Conservation (phyloP, 1,140 invertebrate species). For the Ceratoteleas bidentatus region DNA sequence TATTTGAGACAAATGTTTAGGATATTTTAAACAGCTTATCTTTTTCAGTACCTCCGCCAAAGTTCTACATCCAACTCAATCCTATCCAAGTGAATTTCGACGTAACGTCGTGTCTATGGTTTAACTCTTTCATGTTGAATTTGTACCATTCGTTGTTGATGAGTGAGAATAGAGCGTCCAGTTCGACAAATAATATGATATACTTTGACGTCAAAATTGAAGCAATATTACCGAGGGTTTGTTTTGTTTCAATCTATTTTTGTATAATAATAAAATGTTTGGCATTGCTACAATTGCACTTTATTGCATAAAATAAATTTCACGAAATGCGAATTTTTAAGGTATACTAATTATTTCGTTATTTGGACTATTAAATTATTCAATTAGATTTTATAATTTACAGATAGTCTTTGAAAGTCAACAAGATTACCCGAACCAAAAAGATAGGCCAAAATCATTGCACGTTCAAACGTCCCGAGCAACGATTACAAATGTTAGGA, state of each 20-base stretch:
- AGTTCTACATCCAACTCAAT: constrained; percentile 94
- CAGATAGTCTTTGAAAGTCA: constrained; percentile 88
- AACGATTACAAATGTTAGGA: constrained; percentile 89
- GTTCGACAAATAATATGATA: constrained; percentile 82
- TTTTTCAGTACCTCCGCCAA: constrained; percentile 92
- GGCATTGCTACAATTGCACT: too few species aligned
- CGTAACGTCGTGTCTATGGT: constrained; percentile 92
- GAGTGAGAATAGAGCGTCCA: too few species aligned
- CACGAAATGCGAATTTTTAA: too few species aligned
- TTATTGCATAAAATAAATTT: too few species aligned
- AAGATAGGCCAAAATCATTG: constrained; percentile 90
- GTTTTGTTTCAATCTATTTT: too few species aligned
- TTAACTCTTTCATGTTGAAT: constrained; percentile 96
- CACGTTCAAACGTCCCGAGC: constrained; percentile 91
- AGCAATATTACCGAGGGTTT: constrained; percentile 94
- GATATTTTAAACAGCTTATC: too few species aligned
- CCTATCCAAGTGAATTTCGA: constrained; percentile 94
- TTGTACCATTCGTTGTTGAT: too few species aligned
- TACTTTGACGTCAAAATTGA: constrained; percentile 94
- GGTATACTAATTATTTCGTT: too few species aligned
- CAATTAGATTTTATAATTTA: constrained; percentile 42
- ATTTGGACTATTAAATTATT: too few species aligned
- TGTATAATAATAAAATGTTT: too few species aligned
- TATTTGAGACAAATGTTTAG: too few species aligned
- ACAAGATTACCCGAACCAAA: constrained; percentile 86